Conservation (phyloP, 2,888 invertebrate genomes). For the Machimus atricapillus region DNA sequence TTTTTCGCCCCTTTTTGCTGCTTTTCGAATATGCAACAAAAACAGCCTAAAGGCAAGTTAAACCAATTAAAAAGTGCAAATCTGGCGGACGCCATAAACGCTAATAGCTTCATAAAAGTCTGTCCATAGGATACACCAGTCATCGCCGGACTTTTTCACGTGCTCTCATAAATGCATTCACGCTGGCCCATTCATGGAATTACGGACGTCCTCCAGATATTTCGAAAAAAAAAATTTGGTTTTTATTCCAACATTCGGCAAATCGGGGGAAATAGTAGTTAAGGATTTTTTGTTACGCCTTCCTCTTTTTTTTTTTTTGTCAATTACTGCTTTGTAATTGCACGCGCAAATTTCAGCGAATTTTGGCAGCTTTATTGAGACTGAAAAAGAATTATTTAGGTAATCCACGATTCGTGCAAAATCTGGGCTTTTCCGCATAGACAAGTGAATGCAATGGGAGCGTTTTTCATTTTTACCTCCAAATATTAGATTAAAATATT, state of each 20-base stretch:
- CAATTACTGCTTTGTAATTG: constrained; percentile 13
- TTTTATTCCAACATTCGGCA: neutral
- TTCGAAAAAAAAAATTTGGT: neutral
- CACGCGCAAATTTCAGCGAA: neutral
- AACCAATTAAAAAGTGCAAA: constrained; percentile 40
- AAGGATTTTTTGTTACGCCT: neutral
- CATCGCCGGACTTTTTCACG: neutral
- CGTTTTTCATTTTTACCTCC: neutral
- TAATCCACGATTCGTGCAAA: neutral
- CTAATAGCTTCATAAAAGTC: constrained; percentile 32
- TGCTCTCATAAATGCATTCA: constrained; percentile 20
- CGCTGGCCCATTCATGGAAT: constrained; percentile 12
- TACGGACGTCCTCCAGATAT: neutral
- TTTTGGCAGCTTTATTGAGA: neutral
- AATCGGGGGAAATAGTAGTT: constrained; percentile 14
- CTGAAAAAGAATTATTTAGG: neutral
- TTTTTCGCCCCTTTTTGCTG: neutral
- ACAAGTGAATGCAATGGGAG: neutral
- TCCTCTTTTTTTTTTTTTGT: neutral
- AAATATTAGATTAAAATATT: neutral
- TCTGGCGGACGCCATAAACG: constrained; percentile 27
- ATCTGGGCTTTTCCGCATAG: neutral
- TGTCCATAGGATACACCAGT: constrained; percentile 16
- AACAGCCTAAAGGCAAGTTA: constrained; percentile 30
- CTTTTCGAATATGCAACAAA: neutral